Percentiles rank a stretch among this genome's conserved stretches.
These are phyloP conservation scores for Botrylloides violaceus DNA, from an alignment of 23 tunicate genomes.

Conservation along the genomic window DNA sequence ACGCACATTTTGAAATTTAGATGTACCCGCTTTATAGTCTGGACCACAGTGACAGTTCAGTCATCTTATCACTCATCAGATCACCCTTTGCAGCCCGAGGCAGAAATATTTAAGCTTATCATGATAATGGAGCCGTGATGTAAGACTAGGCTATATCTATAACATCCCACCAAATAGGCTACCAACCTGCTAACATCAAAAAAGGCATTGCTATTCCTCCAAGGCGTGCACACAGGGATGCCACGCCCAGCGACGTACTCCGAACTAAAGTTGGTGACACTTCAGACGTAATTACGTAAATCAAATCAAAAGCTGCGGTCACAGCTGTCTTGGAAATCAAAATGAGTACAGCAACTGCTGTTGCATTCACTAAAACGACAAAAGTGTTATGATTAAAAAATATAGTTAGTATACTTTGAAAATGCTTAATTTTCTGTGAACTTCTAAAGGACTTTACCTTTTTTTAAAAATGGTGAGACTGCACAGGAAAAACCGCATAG, in stretches of 20 bases:
- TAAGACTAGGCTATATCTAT: too few species aligned
- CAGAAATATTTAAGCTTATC: too few species aligned
- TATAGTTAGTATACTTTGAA: neutral
- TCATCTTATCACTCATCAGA: too few species aligned
- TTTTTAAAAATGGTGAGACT: neutral
- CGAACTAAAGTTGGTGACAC: constrained; percentile 12
- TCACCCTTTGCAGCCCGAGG: too few species aligned
- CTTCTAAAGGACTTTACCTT: neutral
- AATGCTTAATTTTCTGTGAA: neutral
- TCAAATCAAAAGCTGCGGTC: neutral
- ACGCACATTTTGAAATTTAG: neutral
- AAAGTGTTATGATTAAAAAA: neutral
- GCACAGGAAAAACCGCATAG: neutral
- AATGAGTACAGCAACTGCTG: neutral
- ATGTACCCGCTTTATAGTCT: too few species aligned
- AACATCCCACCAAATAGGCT: too few species aligned
- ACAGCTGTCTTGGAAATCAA: neutral
- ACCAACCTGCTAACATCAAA: constrained; percentile 8
- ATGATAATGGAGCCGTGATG: too few species aligned
- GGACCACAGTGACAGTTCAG: too few species aligned
- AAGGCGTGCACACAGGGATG: constrained; percentile 2
- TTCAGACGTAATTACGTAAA: neutral
- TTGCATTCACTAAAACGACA: neutral
- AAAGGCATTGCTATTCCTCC: constrained; percentile 16
- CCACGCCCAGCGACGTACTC: constrained; percentile 13